Conservation (phyloP, 2,888 invertebrate genomes). For the Omphaloscelis lunosa region DNA sequence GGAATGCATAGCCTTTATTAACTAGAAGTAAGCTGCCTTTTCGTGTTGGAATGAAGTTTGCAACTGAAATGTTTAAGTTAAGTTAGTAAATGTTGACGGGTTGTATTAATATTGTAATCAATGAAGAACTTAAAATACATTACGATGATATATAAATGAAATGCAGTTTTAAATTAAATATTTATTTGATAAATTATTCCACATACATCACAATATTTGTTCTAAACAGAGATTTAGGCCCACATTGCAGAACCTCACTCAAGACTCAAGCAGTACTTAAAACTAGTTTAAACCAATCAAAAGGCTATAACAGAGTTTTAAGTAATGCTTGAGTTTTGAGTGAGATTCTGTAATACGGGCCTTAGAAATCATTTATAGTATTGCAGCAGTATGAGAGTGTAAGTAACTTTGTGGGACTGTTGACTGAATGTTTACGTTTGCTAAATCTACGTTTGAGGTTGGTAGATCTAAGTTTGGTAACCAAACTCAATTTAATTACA, state of each 20-base stretch:
- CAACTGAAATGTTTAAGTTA: constrained; percentile 78
- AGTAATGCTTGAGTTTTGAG: too few relatives aligned
- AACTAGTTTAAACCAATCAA: too few relatives aligned
- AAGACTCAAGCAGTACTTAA: too few relatives aligned
- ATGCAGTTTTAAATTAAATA: constrained; percentile 5
- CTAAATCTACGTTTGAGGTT: neutral
- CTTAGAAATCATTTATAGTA: neutral
- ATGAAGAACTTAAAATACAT: constrained; percentile 1
- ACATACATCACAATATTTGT: neutral
- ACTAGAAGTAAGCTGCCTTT: constrained; percentile 85
- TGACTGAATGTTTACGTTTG: neutral
- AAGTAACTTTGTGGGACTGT: neutral
- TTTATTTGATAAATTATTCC: constrained; percentile 14
- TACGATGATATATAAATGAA: constrained; percentile 27
- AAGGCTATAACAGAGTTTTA: too few relatives aligned
- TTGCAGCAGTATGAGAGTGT: too few relatives aligned
- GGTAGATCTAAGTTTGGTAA: neutral
- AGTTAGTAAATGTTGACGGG: constrained; percentile 49
- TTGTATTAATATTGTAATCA: neutral
- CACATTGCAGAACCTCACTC: too few relatives aligned
- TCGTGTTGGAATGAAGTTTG: constrained; percentile 84
- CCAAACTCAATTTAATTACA: neutral
- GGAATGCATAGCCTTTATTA: constrained; percentile 84
- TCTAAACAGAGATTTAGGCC: neutral
- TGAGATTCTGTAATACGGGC: too few relatives aligned